A percentile compares a stretch with the other conserved stretches of the same genome.
phyloP scores from a whole-genome alignment of 2,797 vertebrate species.

The Pangasius djambal region DNA sequence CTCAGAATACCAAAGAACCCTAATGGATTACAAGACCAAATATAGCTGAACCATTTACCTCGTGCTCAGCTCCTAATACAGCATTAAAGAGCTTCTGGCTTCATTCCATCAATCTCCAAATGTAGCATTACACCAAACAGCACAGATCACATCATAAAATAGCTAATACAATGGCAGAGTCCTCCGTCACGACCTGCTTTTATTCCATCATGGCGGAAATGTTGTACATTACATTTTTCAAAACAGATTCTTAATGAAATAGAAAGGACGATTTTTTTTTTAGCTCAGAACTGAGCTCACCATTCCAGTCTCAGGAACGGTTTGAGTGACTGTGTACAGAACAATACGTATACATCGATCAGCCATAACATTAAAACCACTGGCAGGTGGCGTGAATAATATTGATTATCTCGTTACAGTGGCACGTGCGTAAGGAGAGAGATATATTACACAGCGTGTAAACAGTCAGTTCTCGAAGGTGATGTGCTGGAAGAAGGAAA shows the following conservation, averaged over 20 bases:
- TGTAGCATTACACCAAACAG: background rate
- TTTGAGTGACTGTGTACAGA: too few species aligned
- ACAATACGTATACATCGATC: too few species aligned
- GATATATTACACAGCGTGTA: too few species aligned
- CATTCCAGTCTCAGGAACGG: too few species aligned
- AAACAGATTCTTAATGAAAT: background rate
- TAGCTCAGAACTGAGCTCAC: background rate
- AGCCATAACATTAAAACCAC: too few species aligned
- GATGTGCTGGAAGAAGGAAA: too few species aligned
- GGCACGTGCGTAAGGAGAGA: too few species aligned
- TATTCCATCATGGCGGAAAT: background rate
- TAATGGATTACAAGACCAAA: constrained; percentile 20
- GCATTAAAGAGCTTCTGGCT: constrained; percentile 9
- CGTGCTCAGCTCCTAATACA: background rate
- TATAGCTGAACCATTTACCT: constrained; percentile 12
- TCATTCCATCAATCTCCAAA: constrained; percentile 12
- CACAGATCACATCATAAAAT: background rate
- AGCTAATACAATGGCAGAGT: background rate
- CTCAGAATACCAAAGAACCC: constrained; percentile 40
- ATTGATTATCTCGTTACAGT: too few species aligned
- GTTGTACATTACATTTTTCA: background rate
- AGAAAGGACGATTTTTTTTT: background rate
- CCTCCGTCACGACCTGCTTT: background rate
- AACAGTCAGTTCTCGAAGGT: too few species aligned
- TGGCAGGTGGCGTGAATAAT: too few species aligned